A percentile compares a stretch with the other conserved stretches of the same genome.
Evolutionary conservation across 2,888 invertebrate species (phyloP).

Genomic region (Portevinia maculata): DNA sequence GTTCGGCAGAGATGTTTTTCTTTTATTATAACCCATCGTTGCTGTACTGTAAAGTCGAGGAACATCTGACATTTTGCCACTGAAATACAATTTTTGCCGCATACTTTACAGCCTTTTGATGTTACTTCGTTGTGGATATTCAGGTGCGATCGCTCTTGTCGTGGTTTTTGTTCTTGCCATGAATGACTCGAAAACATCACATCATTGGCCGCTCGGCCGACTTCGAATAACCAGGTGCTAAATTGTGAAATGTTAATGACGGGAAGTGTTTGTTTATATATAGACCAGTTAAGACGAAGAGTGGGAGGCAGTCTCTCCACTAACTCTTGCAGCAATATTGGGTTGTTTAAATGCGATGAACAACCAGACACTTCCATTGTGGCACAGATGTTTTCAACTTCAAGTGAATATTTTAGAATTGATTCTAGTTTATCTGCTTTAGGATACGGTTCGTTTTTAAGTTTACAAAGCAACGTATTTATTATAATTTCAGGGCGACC

Average conservation of each 20-base stretch:
- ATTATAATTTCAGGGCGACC: slow-evolving; percentile 44
- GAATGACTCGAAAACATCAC: slow-evolving; percentile 2
- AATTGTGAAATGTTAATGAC: background rate
- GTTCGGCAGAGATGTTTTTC: slow-evolving; percentile 43
- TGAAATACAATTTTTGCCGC: slow-evolving; percentile 2
- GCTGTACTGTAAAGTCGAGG: background rate
- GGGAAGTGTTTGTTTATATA: slow-evolving; percentile 4
- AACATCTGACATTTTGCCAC: slow-evolving; percentile 15
- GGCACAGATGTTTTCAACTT: too few relatives aligned
- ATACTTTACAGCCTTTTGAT: background rate
- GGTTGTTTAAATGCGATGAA: slow-evolving; percentile 36
- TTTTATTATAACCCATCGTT: slow-evolving; percentile 4
- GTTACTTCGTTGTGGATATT: slow-evolving; percentile 1
- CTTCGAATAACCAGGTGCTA: slow-evolving; percentile 11
- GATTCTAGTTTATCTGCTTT: slow-evolving; percentile 26
- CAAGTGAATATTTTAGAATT: too few relatives aligned
- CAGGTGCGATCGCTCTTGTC: slow-evolving; percentile 4
- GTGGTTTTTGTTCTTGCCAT: slow-evolving; percentile 17
- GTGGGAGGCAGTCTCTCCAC: slow-evolving; percentile 13
- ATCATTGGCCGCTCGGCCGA: slow-evolving; percentile 19
- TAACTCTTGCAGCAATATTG: slow-evolving; percentile 23
- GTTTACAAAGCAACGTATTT: slow-evolving; percentile 29
- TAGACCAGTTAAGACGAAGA: slow-evolving; percentile 17
- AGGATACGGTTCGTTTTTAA: slow-evolving; percentile 22
- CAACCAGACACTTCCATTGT: slow-evolving; percentile 22